phyloP scores from a whole-genome alignment of 2,797 vertebrate species.

The Gallirallus australis region DNA sequence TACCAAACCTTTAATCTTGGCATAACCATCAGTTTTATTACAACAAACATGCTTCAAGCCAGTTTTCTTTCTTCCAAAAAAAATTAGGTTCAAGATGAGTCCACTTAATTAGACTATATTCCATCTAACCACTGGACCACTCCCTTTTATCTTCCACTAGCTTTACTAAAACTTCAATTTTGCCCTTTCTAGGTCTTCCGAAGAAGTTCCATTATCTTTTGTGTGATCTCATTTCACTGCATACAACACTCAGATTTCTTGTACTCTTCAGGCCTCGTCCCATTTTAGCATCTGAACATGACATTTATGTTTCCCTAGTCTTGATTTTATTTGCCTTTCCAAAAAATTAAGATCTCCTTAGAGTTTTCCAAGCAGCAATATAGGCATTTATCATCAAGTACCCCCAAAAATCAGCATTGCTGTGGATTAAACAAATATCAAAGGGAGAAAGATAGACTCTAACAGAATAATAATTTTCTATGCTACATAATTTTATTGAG shows the following conservation, averaged over 20 bases:
- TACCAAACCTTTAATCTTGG: neutral
- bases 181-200: neutral
- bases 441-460: neutral
- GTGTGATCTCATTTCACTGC: neutral
- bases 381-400: neutral
- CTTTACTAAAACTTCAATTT: neutral
- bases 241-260: neutral
- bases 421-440: neutral
- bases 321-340: neutral
- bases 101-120: neutral
- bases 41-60: neutral
- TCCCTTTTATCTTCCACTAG: neutral
- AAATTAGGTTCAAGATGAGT: neutral
- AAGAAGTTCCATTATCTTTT: neutral
- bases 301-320: neutral
- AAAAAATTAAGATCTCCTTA: neutral
- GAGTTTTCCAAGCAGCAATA: neutral
- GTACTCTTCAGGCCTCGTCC: neutral
- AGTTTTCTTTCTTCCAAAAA: neutral
- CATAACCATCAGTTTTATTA: neutral
- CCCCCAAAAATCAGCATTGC: neutral
- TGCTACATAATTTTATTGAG: neutral
- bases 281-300: neutral
- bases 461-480: neutral
- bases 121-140: neutral